phyloP scores from a whole-genome alignment of 2,797 vertebrate genomes.

The Octomys mimax region DNA sequence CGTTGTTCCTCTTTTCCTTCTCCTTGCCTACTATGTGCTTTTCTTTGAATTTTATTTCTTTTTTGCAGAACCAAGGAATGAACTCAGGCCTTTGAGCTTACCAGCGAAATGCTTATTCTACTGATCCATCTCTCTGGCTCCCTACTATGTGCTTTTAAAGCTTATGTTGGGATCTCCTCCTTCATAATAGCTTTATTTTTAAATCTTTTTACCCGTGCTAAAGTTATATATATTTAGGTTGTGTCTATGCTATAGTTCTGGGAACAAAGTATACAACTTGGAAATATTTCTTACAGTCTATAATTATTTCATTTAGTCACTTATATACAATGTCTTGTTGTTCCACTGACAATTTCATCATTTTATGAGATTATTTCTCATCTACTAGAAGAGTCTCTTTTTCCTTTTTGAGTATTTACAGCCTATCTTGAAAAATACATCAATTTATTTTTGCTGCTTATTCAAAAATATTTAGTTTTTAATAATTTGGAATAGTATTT shows the following conservation, averaged over 20 bases:
- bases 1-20: too few relatives aligned
- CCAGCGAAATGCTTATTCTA: too few relatives aligned
- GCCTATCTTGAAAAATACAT: background rate
- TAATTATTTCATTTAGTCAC: background rate
- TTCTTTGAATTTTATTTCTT: too few relatives aligned
- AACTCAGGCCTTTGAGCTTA: too few relatives aligned
- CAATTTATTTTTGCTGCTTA: background rate
- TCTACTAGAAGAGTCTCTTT: background rate
- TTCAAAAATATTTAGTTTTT: background rate
- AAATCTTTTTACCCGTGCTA: background rate
- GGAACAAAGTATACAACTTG: background rate
- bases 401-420: background rate
- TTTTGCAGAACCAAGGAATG: too few relatives aligned
- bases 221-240: background rate
- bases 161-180: accelerated
- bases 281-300: background rate
- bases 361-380: too few relatives aligned
- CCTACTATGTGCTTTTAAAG: too few relatives aligned
- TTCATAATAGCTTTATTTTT: background rate
- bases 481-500: background rate
- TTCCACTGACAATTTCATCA: background rate
- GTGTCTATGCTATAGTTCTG: too few relatives aligned
- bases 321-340: background rate
- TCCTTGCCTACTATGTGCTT: too few relatives aligned
- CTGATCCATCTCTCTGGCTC: too few relatives aligned